Conservation (phyloP, 1,140 invertebrate genomes). For the Camponotus pennsylvanicus region DNA sequence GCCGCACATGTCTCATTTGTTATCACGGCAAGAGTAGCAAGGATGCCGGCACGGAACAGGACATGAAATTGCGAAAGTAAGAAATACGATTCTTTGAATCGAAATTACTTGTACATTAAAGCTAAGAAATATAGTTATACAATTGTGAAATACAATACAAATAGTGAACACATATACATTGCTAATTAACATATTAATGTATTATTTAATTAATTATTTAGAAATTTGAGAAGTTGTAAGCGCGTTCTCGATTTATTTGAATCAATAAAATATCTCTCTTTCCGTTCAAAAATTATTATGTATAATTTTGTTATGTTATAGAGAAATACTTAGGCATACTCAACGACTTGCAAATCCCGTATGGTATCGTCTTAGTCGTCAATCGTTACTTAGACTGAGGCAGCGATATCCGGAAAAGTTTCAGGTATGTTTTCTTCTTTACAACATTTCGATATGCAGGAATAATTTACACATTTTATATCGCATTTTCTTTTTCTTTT, state of each 20-base stretch:
- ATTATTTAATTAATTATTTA: no score
- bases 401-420: conserved; percentile 92
- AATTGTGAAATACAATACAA: neutral
- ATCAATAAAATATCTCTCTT: neutral
- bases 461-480: conserved; percentile 20
- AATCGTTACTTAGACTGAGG: conserved; percentile 92
- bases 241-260: neutral
- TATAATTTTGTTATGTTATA: conserved; percentile 66
- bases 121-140: neutral
- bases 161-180: neutral
- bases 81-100: neutral
- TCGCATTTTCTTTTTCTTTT: conserved; percentile 81
- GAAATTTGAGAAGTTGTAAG: neutral
- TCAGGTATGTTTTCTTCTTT: conserved; percentile 76
- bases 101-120: neutral
- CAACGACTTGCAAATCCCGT: conserved; percentile 91
- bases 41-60: conserved; percentile 70
- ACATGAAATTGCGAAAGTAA: conserved; percentile 80
- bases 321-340: conserved; percentile 88
- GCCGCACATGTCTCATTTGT: conserved; percentile 81
- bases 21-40: conserved; percentile 73
- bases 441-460: neutral
- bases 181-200: neutral
- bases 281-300: neutral
- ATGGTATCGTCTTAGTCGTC: conserved; percentile 89